These are phyloP conservation scores for Littorina saxatilis DNA, from an alignment of 1,140 invertebrate genomes.

Conservation along the genomic window DNA sequence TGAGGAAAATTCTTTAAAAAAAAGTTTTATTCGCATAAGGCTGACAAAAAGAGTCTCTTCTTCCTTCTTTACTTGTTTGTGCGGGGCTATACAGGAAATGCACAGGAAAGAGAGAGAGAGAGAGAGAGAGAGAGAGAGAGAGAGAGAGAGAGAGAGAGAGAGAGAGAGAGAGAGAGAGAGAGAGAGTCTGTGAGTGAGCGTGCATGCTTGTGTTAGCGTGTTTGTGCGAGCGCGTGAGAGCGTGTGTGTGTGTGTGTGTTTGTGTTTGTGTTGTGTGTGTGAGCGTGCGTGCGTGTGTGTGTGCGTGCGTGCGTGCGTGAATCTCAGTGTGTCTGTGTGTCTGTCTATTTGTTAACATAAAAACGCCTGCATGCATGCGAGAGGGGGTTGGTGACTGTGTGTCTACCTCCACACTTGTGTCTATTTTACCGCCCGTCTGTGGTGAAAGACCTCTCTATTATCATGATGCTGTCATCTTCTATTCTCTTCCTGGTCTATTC, in stretches of 20 bases:
- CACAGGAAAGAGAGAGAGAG: no score
- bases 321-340: neutral
- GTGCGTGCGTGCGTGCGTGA: neutral
- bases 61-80: no score
- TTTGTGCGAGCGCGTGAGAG: neutral
- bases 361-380: neutral
- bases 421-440: neutral
- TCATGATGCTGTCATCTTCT: no score
- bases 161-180: no score
- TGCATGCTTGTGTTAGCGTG: no score
- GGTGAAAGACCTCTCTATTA: neutral
- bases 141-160: no score
- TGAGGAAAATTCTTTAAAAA: no score
- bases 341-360: neutral
- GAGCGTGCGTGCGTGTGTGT: conserved; percentile 2
- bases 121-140: no score
- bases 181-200: conserved; percentile 4
- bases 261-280: neutral
- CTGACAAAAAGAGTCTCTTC: no score
- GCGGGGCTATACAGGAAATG: no score
- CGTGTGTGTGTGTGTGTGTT: neutral
- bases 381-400: neutral
- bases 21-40: no score
- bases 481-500: no score
- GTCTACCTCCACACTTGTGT: neutral